Percentiles rank a stretch among this genome's conserved stretches.
These are phyloP conservation scores for Cygnus olor DNA, from an alignment of 2,797 vertebrate genomes.

Conservation along the genomic window DNA sequence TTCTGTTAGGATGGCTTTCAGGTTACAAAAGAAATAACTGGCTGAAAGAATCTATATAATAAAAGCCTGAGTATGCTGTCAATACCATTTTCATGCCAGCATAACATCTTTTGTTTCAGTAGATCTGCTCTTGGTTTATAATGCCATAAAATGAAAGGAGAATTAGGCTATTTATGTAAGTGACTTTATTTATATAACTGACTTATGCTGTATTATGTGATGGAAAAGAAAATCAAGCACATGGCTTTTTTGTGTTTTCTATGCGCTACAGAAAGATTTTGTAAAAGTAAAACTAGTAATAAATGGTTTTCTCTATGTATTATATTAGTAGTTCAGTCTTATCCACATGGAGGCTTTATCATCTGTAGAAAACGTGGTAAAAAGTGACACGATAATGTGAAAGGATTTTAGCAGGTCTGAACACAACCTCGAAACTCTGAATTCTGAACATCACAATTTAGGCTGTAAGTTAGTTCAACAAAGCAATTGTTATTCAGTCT, in stretches of 20 bases:
- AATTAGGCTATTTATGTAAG: slow-evolving; percentile 73
- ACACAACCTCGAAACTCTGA: slow-evolving; percentile 36
- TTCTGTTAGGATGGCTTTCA: background rate
- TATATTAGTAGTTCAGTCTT: background rate
- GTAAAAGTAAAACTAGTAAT: background rate
- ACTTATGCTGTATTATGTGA: slow-evolving; percentile 39
- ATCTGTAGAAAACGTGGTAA: background rate
- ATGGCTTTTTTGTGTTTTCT: background rate
- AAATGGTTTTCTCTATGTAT: background rate
- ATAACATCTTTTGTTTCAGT: slow-evolving; percentile 33
- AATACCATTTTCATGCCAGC: background rate
- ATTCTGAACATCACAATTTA: slow-evolving; percentile 39
- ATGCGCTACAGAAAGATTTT: background rate
- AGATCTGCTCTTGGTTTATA: slow-evolving; percentile 55
- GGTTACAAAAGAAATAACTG: slow-evolving; percentile 11
- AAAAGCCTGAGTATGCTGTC: slow-evolving; percentile 12
- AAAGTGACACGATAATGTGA: background rate
- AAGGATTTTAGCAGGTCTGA: slow-evolving; percentile 44
- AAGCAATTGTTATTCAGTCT: slow-evolving; percentile 63
- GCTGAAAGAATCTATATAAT: background rate
- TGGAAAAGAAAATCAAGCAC: slow-evolving; percentile 26
- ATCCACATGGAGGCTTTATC: background rate
- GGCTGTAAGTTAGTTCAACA: slow-evolving; percentile 51
- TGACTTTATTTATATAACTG: slow-evolving; percentile 70
- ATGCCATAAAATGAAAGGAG: slow-evolving; percentile 56